Conservation (phyloP, 2,113 vertebrate genomes). For the Taxidea taxus region DNA sequence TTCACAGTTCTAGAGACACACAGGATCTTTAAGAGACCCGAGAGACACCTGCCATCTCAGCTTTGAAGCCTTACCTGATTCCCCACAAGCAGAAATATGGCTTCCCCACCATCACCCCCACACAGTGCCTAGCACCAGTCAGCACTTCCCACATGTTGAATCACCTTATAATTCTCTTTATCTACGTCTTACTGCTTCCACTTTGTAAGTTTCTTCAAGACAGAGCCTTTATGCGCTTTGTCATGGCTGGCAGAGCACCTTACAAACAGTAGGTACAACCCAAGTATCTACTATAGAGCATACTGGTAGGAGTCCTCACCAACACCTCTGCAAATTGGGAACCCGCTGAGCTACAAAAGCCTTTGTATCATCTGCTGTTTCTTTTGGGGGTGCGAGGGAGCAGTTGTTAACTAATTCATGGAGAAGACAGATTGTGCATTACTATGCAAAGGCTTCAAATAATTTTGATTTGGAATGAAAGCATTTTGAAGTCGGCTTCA, state of each 20-base stretch:
- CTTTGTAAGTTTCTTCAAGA: not conserved
- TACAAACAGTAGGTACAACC: not conserved
- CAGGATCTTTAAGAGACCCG: not conserved
- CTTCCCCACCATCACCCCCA: too few relatives aligned
- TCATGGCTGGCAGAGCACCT: not conserved
- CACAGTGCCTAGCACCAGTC: not conserved
- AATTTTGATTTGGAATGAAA: slow-evolving; percentile 13
- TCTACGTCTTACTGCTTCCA: not conserved
- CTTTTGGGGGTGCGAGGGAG: not conserved
- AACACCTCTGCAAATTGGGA: not conserved
- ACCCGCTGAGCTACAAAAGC: not conserved
- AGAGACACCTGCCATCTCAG: not conserved
- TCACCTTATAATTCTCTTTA: not conserved
- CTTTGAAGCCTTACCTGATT: slow-evolving; percentile 9
- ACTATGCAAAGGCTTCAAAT: not conserved
- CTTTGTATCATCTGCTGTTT: not conserved
- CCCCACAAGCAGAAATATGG: not conserved
- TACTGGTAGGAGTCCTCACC: not conserved
- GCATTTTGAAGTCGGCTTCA: slow-evolving; percentile 18
- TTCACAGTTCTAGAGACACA: not conserved
- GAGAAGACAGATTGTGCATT: not conserved
- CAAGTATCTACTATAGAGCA: not conserved
- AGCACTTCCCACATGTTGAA: not conserved
- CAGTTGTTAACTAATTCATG: not conserved
- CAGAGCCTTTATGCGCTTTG: not conserved